phyloP scores from a whole-genome alignment of 2,113 vertebrate genomes.

The Pristiophorus japonicus region DNA sequence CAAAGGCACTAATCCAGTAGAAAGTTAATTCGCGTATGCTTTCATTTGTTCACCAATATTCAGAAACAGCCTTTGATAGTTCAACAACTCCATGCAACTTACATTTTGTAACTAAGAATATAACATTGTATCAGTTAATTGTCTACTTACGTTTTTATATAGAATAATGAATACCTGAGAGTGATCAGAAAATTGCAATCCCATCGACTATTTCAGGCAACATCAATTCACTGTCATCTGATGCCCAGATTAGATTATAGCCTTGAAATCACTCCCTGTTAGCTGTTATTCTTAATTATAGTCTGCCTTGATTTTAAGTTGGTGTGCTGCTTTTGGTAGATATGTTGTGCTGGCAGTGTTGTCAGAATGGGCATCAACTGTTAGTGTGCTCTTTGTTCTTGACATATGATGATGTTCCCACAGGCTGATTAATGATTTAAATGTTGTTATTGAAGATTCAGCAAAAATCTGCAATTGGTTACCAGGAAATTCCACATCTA shows the following conservation, averaged over 20 bases:
- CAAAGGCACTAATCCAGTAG: not conserved
- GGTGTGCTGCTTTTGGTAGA: not conserved
- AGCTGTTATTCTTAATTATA: not conserved
- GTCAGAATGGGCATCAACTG: not conserved
- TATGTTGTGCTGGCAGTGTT: not conserved
- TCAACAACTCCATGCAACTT: not conserved
- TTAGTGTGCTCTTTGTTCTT: not conserved
- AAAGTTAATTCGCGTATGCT: not conserved
- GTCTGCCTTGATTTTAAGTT: not conserved
- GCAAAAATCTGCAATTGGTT: not conserved
- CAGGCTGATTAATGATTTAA: not conserved
- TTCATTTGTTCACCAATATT: not conserved
- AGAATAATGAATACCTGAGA: not conserved
- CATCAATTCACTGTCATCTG: not conserved
- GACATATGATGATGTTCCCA: not conserved
- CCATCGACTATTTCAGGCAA: not conserved
- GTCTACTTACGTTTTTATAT: not conserved
- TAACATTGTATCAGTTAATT: not conserved
- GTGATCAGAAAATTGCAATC: constrained; percentile 9
- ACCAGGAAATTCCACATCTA: not conserved
- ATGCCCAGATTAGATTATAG: not conserved
- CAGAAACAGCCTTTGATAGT: not conserved
- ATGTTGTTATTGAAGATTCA: not conserved
- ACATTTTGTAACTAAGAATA: not conserved
- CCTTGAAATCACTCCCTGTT: not conserved